Base-by-base conservation (phyloP, 2,113 vertebrate species). In the Sula dactylatra region DNA sequence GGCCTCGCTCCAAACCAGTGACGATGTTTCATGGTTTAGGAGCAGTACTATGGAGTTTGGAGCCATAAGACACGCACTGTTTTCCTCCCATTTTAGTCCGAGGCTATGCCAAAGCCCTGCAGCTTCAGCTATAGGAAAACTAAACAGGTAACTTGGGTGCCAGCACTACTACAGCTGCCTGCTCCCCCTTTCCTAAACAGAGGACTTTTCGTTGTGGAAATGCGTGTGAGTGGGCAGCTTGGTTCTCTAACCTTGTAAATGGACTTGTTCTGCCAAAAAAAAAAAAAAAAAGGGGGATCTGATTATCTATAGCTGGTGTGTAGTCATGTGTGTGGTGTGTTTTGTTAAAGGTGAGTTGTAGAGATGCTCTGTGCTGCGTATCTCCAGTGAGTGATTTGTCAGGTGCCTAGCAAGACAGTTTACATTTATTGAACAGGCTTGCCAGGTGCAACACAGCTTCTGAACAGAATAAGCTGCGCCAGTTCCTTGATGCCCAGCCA, bases 71-170 rank as follows among this genome's bases (percentile, higher is more conserved):
- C 73, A 80, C 0, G 65, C 49, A 86, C 94, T 89, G 89, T 78
- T 94, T 80, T 80, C 84, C 79, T 96, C 87, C 91, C 19, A 0
- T 66, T 91, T 73, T 58, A 84, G 62, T 66, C 89, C 4, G 0
- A 83, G 79, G 87, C 86, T 80, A 52, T 47, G 93, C 94, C 90
- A 96, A 96, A 97, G 62, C 78, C 90, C 87, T 90, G 84, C 87
- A 93, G 91, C 92, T 82, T 93, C 87, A 96, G 84, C 85, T 86
- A 58, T 6, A 73, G 89, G 65, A 85, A 96, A 91, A 79, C 65
- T 70, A 69, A 94, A 66, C 95, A 90, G 82, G 85, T 70, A 70
- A 85, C 29, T 12, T 32, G 45, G 84, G 91, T 73, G 59, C 45
- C 83, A 95, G 88, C 88, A 84, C 72, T 78, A 17, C 22, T 82